A percentile compares a stretch with the other conserved stretches of the same genome.
Conservation (phyloP, 2,797 vertebrate species). For the Carcharodon carcharias region DNA sequence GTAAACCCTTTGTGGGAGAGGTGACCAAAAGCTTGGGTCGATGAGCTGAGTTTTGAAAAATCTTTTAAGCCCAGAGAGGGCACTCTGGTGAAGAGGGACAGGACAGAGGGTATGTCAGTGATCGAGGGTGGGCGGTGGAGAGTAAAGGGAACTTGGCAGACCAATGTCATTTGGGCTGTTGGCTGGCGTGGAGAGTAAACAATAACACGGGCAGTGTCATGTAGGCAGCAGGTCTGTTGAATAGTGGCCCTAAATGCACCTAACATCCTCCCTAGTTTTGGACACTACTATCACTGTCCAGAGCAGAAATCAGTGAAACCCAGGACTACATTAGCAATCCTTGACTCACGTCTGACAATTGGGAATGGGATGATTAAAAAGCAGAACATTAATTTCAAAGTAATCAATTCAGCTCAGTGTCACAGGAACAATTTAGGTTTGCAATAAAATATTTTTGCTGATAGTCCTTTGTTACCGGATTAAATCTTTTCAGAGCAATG, state of each 20-base stretch:
- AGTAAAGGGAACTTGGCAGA: not conserved
- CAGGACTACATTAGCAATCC: not conserved
- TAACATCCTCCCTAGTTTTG: not conserved
- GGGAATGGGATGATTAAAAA: not conserved
- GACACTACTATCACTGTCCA: not conserved
- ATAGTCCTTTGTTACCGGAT: slow-evolving; percentile 63
- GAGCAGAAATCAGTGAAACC: not conserved
- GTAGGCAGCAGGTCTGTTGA: not conserved
- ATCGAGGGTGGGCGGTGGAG: no score
- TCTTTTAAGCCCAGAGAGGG: not conserved
- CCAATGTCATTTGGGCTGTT: not conserved
- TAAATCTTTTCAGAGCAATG: slow-evolving; percentile 73
- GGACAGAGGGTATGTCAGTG: not conserved
- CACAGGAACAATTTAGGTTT: not conserved
- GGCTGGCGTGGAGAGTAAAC: not conserved
- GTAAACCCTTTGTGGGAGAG: not conserved
- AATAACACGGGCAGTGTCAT: not conserved
- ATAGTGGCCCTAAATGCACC: not conserved
- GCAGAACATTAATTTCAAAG: not conserved
- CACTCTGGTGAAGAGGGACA: not conserved
- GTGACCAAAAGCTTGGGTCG: not conserved
- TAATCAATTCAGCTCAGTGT: not conserved
- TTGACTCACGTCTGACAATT: no score
- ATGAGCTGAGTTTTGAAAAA: not conserved
- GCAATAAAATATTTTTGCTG: not conserved